Base-by-base conservation (phyloP, 2,888 invertebrate genomes). In the Strigamia crassipes region DNA sequence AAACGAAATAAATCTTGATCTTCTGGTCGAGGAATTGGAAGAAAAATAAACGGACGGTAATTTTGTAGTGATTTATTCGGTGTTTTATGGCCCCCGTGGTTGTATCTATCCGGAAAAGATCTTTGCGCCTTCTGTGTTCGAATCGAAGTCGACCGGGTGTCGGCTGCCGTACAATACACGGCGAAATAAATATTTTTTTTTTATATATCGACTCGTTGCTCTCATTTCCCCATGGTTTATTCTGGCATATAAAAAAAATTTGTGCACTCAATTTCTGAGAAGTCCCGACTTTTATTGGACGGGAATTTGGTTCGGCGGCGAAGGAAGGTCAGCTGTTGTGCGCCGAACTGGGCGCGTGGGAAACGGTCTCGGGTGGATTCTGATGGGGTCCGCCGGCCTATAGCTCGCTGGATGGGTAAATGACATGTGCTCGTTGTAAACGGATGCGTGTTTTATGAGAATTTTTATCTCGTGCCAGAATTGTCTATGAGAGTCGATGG, bases 381-480 rank as follows among this genome's bases (percentile, higher is more conserved):
- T 21, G 61, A 66, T 21, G 61, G 61, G 61, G 61, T 66, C 61
- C 61, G 23, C 12, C 61, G 61, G 21, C 18, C 21, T 23, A n/a
- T 18, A 66, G 18, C 27, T 27, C 27, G 27, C 1, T 66, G 18
- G 61, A 66, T 66, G 61, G 21, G 21, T 66, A 66, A 66, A 21
- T 66, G 61, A 66, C 61, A 66, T 66, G 23, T 66, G 61, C 61
- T 46, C 46, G 46, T 46, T 46, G 46, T 46, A 66, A 66, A 66
- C 13, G 61, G 61, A 66, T 66, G 61, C 61, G 61, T 66, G 61
- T 66, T 66, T 66, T 66, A 66, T 66, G 61, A 66, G 61, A 66
- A 66, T 66, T 66, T 66, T 66, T 66, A 66, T 66, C 61, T 66
- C 61, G 21, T 66, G 61, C 61, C 18, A 23, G 23, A 66, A 66